Evolutionary conservation across 2,797 vertebrate species (phyloP), one percentile per base, ranked within the genome.

Genomic region (Chlorospingus semifuscus): DNA sequence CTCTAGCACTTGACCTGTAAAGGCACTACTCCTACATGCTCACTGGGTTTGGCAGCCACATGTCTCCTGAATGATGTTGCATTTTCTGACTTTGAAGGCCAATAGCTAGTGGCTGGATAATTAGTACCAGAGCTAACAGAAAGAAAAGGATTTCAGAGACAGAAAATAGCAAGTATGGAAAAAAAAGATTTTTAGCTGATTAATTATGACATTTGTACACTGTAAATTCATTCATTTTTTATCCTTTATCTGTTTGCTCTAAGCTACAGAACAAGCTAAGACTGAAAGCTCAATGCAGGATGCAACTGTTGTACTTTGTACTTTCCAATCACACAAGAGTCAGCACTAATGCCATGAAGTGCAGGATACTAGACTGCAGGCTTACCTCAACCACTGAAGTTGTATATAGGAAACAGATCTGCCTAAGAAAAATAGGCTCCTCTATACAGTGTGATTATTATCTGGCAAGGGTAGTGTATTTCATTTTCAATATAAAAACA

Each of bases 381-480:
- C n/a, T 89, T 85, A 85, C 60, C 81, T 87, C 75, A 82, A 32
- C 32, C 50, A 68, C 55, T 83, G 46, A 78, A 91, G 49, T 2
- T 52, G 57, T 36, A 65, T 65, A 75, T 34, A 76, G 65, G 34
- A 95, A 96, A 87, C 92, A 95, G 93, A 92, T 49, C 47, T 86
- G 21, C 47, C 29, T 26, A 63, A 78, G 66, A 71, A 94, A 93
- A 94, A 91, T 11, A 69, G 65, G 8, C 30, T 88, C 5, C 44
- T 90, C 77, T 93, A 86, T 83, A 89, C 44, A 83, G 39, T 47
- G 42, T 71, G 84, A 86, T 94, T 95, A 80, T 75, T 96, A 86
- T 60, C 82, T 83, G 76, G 69, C 61, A 94, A 78, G 30, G 16
- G 32, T 37, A 68, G 29, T 10, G 7, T 44, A 68, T 55, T 89